A percentile compares a stretch with the other conserved stretches of the same genome.
phyloP scores from a whole-genome alignment of 2,113 vertebrate species.

The Perognathus longimembris region DNA sequence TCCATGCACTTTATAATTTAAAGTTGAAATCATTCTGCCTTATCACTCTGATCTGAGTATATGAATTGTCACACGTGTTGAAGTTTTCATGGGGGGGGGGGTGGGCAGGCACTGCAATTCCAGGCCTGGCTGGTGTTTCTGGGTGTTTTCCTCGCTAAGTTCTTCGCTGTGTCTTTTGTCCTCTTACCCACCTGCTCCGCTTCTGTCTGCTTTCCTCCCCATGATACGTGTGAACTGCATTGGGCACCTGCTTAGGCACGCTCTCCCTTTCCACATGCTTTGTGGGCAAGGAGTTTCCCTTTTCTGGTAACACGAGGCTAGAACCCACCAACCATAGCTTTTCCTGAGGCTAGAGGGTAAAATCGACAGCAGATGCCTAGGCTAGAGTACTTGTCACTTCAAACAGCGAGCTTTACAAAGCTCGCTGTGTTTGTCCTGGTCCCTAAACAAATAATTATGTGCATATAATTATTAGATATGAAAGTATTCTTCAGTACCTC shows the following conservation, averaged over 20 bases:
- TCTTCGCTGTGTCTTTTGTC: conserved; percentile 39
- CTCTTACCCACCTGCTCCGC: not conserved
- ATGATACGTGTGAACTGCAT: not conserved
- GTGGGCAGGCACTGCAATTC: conserved; percentile 1
- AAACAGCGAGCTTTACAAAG: not conserved
- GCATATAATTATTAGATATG: not conserved
- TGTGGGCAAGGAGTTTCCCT: not conserved
- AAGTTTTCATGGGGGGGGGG: conserved; percentile 28
- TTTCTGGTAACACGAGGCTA: not conserved
- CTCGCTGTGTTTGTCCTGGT: not conserved
- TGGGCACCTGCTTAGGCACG: conserved; percentile 19
- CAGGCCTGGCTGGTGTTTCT: not conserved
- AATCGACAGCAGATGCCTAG: not conserved
- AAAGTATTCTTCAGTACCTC: not conserved
- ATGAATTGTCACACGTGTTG: not conserved
- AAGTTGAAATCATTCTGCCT: conserved; percentile 13
- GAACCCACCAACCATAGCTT: not conserved
- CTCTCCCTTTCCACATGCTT: conserved; percentile 28
- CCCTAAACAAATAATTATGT: not conserved
- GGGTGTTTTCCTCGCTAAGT: not conserved
- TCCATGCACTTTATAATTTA: not conserved
- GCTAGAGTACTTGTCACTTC: not conserved
- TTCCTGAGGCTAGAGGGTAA: conserved; percentile 12
- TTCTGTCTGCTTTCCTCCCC: not conserved
- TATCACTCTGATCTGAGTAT: too few relatives aligned